phyloP scores from a whole-genome alignment of 2,113 vertebrate species.

The Nibea coibor region DNA sequence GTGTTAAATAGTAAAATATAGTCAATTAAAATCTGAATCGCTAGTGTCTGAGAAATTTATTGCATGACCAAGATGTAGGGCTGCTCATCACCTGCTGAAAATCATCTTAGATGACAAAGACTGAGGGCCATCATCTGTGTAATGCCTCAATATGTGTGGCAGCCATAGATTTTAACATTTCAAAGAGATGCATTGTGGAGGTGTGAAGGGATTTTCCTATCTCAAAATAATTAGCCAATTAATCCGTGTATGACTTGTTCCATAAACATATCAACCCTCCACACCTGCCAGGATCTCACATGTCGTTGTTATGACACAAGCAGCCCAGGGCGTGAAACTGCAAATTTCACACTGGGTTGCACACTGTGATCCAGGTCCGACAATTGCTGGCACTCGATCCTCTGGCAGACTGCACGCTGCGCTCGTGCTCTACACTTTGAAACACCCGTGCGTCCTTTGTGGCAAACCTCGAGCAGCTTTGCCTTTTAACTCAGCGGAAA shows the following conservation, averaged over 20 bases:
- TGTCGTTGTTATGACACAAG: conserved; percentile 1
- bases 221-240: conserved; percentile 23
- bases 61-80: not conserved
- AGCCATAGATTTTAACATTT: not conserved
- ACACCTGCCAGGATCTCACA: not conserved
- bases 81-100: conserved; percentile 4
- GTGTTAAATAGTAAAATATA: conserved; percentile 4
- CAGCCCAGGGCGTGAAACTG: not conserved
- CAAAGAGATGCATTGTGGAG: not conserved
- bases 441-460: conserved; percentile 9
- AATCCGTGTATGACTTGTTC: not conserved
- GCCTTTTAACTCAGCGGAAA: conserved; percentile 28
- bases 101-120: not conserved
- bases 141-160: too few relatives aligned
- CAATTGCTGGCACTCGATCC: not conserved
- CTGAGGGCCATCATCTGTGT: not conserved
- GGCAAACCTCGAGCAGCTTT: conserved; percentile 1
- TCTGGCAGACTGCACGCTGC: conserved; percentile 13
- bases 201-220: not conserved
- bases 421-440: conserved; percentile 3
- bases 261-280: not conserved
- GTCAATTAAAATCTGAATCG: conserved; percentile 44
- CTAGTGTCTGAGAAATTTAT: not conserved
- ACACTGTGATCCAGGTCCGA: not conserved
- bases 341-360: conserved; percentile 24